Evolutionary conservation across 2,888 invertebrate species (phyloP).

Genomic region (Eurytoma californica): DNA sequence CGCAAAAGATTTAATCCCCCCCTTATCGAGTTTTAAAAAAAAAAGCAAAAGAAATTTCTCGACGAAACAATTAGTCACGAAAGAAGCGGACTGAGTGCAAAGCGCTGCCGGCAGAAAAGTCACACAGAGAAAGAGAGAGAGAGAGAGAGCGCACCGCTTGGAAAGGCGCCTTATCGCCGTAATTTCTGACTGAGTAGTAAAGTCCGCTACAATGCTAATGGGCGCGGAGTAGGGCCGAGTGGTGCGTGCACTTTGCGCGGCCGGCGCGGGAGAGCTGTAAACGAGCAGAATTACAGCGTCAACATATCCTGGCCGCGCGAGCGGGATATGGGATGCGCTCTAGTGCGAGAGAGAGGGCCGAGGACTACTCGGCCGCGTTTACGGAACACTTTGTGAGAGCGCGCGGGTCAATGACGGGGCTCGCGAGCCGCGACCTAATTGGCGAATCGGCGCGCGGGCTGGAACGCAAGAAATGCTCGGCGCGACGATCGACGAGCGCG

Average conservation of each 20-base stretch:
- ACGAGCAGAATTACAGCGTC: constrained; percentile 34
- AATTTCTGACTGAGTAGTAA: too few species aligned
- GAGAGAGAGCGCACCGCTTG: too few species aligned
- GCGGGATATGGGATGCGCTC: background rate
- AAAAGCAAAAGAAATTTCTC: too few species aligned
- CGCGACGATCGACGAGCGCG: background rate
- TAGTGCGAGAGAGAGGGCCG: background rate
- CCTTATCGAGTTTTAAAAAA: too few species aligned
- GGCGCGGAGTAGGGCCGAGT: background rate
- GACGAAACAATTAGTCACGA: too few species aligned
- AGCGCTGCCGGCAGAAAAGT: too few species aligned
- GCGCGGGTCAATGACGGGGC: constrained; percentile 31
- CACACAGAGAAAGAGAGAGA: too few species aligned
- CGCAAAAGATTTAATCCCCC: too few species aligned
- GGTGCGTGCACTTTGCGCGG: background rate
- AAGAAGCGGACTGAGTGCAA: too few species aligned
- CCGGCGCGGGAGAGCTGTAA: constrained; percentile 18
- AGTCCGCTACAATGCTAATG: too few species aligned
- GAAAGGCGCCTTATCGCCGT: too few species aligned
- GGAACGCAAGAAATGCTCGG: constrained; percentile 50
- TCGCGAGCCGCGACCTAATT: constrained; percentile 55
- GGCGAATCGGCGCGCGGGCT: constrained; percentile 55
- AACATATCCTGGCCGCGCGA: constrained; percentile 17
- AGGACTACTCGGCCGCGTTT: constrained; percentile 18
- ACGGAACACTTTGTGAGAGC: constrained; percentile 43